A percentile compares a stretch with the other conserved stretches of the same genome.
Conservation (phyloP, 37 sponge, comb jelly and placozoan species). For the Eunapius fragilis region DNA sequence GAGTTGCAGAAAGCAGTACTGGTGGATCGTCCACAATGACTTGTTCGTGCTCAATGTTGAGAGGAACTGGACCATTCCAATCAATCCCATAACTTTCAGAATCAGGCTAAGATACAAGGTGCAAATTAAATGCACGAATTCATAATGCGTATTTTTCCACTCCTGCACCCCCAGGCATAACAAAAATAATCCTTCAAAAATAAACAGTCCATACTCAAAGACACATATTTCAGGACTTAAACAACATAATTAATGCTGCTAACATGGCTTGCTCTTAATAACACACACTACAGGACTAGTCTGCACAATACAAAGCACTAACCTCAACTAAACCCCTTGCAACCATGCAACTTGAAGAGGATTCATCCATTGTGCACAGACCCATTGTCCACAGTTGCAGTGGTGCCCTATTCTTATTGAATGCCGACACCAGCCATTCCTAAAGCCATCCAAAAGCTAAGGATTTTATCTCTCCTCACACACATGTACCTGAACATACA, state of each 20-base stretch:
- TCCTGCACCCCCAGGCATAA: too few species aligned
- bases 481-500: too few species aligned
- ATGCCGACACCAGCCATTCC: slow-evolving; percentile 47
- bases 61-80: slow-evolving; percentile 37
- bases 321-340: not conserved
- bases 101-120: not conserved
- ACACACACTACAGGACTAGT: too few species aligned
- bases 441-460: slow-evolving; percentile 19
- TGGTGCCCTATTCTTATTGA: slow-evolving; percentile 53
- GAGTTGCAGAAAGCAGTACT: not conserved
- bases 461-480: too few species aligned
- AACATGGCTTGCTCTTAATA: too few species aligned
- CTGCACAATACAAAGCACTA: too few species aligned
- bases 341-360: not conserved
- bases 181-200: too few species aligned
- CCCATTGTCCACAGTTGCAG: slow-evolving; percentile 55
- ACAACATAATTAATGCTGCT: too few species aligned
- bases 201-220: too few species aligned
- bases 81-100: slow-evolving; percentile 35
- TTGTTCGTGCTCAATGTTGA: not conserved
- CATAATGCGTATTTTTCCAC: too few species aligned
- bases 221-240: too few species aligned
- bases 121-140: too few species aligned
- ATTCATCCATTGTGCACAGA: not conserved
- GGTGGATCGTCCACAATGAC: slow-evolving; percentile 8